phyloP scores from a whole-genome alignment of 1,140 invertebrate species.

The Vanessa atalanta region DNA sequence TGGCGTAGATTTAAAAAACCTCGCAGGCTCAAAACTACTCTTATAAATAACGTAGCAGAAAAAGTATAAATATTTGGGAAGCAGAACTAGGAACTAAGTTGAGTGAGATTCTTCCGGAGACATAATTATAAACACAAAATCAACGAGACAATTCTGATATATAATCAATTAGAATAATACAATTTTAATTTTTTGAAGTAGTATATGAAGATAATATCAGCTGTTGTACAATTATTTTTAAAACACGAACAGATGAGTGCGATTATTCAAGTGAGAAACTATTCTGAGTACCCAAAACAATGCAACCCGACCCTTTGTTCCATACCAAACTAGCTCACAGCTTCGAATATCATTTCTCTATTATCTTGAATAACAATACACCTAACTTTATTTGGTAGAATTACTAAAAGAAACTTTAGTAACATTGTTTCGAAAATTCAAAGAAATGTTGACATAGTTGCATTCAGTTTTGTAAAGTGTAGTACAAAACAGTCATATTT shows the following conservation, averaged over 20 bases:
- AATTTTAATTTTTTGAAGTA: too few relatives aligned
- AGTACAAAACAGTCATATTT: background rate
- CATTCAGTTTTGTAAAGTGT: background rate
- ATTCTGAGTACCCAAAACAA: constrained; percentile 11
- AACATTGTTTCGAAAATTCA: constrained; percentile 8
- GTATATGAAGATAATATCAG: background rate
- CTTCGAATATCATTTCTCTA: constrained; percentile 20
- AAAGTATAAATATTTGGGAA: too few relatives aligned
- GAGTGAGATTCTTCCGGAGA: too few relatives aligned
- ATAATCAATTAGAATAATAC: too few relatives aligned
- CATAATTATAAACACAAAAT: too few relatives aligned
- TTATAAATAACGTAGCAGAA: too few relatives aligned
- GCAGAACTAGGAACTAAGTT: too few relatives aligned
- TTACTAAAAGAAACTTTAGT: constrained; percentile 11
- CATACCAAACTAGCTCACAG: constrained; percentile 8
- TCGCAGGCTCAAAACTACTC: too few relatives aligned
- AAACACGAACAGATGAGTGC: constrained; percentile 13
- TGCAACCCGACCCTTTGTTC: constrained; percentile 12
- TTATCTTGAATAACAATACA: constrained; percentile 24
- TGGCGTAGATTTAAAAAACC: too few relatives aligned
- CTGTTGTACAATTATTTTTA: background rate
- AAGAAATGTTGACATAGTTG: constrained; percentile 9
- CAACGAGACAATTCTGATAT: too few relatives aligned
- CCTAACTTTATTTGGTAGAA: constrained; percentile 10
- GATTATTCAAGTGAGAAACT: constrained; percentile 17